phyloP scores from a whole-genome alignment of 2,888 invertebrate species.

The Eurytoma californica region DNA sequence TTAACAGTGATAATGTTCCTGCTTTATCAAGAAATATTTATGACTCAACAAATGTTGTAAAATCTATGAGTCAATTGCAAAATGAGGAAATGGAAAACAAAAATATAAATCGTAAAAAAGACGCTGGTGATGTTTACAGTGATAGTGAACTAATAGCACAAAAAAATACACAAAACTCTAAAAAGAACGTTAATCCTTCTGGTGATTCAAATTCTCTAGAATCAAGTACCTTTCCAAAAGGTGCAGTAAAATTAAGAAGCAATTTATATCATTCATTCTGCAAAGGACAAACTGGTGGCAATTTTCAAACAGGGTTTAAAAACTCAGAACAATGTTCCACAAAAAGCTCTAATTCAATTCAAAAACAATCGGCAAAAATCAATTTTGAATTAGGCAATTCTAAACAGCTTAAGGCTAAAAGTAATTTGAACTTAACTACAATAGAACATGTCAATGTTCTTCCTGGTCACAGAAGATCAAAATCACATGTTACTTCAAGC shows the following conservation, averaged over 20 bases:
- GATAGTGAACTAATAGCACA: not conserved
- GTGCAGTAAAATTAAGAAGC: not conserved
- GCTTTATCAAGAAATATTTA: not conserved
- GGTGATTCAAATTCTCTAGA: conserved; percentile 6
- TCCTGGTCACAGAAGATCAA: conserved; percentile 58
- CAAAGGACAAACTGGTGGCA: conserved; percentile 2
- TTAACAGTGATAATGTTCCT: no score
- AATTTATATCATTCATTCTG: conserved; percentile 1
- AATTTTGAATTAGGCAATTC: conserved; percentile 14
- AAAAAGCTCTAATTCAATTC: conserved; percentile 5
- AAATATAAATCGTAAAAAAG: conserved; percentile 7
- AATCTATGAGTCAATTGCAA: not conserved
- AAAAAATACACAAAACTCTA: not conserved
- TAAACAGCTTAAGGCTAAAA: conserved; percentile 41
- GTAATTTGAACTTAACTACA: conserved; percentile 34
- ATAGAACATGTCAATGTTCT: conserved; percentile 7
- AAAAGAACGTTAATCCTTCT: conserved; percentile 9
- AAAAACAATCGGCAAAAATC: conserved; percentile 33
- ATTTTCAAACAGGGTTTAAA: not conserved
- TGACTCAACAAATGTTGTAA: not conserved
- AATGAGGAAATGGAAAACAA: conserved; percentile 12
- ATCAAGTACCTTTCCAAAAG: not conserved
- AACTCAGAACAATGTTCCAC: not conserved
- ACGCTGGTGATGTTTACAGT: conserved; percentile 21
- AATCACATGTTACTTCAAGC: conserved; percentile 59